Percentiles rank a stretch among this genome's conserved stretches.
Evolutionary conservation across 2,797 vertebrate species (phyloP).

Genomic region (Tapirus indicus): DNA sequence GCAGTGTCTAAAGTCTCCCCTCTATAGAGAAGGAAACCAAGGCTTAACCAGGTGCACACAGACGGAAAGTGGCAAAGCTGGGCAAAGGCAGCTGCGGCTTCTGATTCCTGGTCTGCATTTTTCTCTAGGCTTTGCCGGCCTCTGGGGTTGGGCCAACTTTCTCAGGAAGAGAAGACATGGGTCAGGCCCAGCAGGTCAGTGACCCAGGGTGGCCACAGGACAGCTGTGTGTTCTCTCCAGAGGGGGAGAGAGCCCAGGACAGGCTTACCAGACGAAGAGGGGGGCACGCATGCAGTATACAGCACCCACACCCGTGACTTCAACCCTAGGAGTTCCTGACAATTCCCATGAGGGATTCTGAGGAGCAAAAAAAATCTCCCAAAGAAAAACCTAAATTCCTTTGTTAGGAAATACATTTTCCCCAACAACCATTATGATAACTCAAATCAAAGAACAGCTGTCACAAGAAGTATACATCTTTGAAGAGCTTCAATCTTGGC

Average conservation of each 20-base stretch:
- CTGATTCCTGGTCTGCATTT: not conserved
- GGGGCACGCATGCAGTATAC: accelerated
- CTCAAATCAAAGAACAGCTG: not conserved
- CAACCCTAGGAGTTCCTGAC: not conserved
- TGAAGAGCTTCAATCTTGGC: not conserved
- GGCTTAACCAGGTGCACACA: not conserved
- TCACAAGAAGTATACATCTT: not conserved
- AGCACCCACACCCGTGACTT: not conserved
- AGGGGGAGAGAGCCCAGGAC: not conserved
- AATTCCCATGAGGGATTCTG: not conserved
- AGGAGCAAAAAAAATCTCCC: not conserved
- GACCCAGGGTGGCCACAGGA: not conserved
- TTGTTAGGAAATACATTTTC: not conserved
- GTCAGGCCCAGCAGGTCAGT: not conserved
- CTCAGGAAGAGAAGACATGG: not conserved
- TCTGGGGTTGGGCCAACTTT: not conserved
- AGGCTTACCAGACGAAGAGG: not conserved
- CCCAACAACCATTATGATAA: not conserved
- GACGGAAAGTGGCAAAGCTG: not conserved
- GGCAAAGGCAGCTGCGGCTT: not conserved
- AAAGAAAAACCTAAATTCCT: conserved; percentile 8
- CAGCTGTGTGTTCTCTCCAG: not conserved
- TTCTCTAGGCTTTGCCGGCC: not conserved
- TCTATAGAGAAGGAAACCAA: not conserved
- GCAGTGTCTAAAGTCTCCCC: not conserved